Conservation (phyloP, 2,888 invertebrate genomes). For the Meteorus cinctellus region DNA sequence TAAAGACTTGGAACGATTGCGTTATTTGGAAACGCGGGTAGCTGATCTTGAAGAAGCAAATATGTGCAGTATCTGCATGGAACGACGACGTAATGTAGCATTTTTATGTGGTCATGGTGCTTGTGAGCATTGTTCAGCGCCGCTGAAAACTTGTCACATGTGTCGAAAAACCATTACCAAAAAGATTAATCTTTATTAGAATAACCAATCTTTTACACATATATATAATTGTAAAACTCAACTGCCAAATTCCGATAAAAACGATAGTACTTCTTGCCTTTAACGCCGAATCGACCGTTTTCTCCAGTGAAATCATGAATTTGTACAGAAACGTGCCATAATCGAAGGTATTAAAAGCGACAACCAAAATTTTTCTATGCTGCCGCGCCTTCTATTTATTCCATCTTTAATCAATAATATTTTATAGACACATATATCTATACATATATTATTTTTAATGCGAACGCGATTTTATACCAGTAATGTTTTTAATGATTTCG, state of each 20-base stretch:
- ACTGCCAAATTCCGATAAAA: slow-evolving; percentile 43
- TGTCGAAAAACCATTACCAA: slow-evolving; percentile 85
- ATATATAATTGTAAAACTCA: slow-evolving; percentile 34
- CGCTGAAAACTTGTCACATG: slow-evolving; percentile 90
- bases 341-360: slow-evolving; percentile 28
- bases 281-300: slow-evolving; percentile 22
- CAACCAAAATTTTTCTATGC: neutral
- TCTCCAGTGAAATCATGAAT: slow-evolving; percentile 25
- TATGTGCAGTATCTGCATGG: slow-evolving; percentile 92
- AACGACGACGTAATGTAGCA: slow-evolving; percentile 85
- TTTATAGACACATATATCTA: slow-evolving; percentile 6
- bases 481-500: slow-evolving; percentile 15
- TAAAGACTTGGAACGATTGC: slow-evolving; percentile 69
- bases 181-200: slow-evolving; percentile 79
- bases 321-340: slow-evolving; percentile 57
- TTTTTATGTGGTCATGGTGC: slow-evolving; percentile 93
- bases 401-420: slow-evolving; percentile 10
- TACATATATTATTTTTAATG: slow-evolving; percentile 27
- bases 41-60: slow-evolving; percentile 91
- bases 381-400: slow-evolving; percentile 18
- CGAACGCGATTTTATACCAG: slow-evolving; percentile 15
- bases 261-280: slow-evolving; percentile 36
- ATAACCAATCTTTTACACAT: slow-evolving; percentile 5
- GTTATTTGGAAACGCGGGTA: slow-evolving; percentile 84
- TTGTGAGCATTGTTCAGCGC: slow-evolving; percentile 87